phyloP scores from a whole-genome alignment of 2,888 invertebrate species.

The Melanostoma scalare region DNA sequence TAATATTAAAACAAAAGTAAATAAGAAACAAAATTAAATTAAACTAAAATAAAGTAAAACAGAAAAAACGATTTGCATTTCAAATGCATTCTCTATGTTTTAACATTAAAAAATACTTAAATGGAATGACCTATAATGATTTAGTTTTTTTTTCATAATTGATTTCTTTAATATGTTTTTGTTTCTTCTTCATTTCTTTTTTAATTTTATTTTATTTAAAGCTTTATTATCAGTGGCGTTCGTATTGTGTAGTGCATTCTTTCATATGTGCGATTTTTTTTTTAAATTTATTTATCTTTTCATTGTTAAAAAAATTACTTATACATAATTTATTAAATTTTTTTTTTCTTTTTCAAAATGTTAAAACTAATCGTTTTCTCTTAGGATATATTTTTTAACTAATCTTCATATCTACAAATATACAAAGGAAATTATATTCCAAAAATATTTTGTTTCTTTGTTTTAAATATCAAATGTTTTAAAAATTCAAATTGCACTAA shows the following conservation, averaged over 20 bases:
- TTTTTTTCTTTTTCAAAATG: slow-evolving; percentile 58
- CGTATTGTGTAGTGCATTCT: slow-evolving; percentile 71
- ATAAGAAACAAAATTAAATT: slow-evolving; percentile 27
- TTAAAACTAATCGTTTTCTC: slow-evolving; percentile 70
- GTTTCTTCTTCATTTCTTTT: slow-evolving; percentile 37
- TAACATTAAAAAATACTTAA: slow-evolving; percentile 50
- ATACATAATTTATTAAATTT: not conserved
- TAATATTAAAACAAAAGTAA: slow-evolving; percentile 47
- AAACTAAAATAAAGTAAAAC: slow-evolving; percentile 1
- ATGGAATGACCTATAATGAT: slow-evolving; percentile 67
- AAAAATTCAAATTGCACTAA: slow-evolving; percentile 58
- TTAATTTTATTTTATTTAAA: slow-evolving; percentile 53
- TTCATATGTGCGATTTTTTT: slow-evolving; percentile 69
- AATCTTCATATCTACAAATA: slow-evolving; percentile 69
- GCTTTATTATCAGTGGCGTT: slow-evolving; percentile 72
- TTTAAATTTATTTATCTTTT: slow-evolving; percentile 10
- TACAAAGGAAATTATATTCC: slow-evolving; percentile 66
- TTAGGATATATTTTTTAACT: slow-evolving; percentile 67
- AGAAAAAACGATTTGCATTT: slow-evolving; percentile 37
- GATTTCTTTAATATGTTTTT: slow-evolving; percentile 65
- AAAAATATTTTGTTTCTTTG: slow-evolving; percentile 32
- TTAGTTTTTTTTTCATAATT: slow-evolving; percentile 57
- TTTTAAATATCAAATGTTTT: slow-evolving; percentile 12
- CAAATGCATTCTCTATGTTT: slow-evolving; percentile 35
- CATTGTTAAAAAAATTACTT: slow-evolving; percentile 60